phyloP scores from a whole-genome alignment of 2,797 vertebrate species.

The Tenualosa ilisha region DNA sequence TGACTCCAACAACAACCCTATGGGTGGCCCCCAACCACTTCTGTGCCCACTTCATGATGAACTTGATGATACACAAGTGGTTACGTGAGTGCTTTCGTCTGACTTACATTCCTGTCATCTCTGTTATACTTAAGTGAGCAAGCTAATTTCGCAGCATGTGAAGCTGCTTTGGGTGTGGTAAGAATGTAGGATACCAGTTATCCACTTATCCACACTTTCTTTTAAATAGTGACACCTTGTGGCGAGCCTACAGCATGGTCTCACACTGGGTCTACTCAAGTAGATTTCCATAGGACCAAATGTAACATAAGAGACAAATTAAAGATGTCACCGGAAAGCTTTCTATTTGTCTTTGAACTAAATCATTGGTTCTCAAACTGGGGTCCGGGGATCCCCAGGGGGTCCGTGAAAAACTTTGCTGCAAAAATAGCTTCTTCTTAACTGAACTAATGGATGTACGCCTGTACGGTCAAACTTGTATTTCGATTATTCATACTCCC shows the following conservation, averaged over 20 bases:
- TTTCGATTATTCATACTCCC: too few species aligned
- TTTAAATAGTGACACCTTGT: conserved; percentile 6
- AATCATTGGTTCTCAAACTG: too few species aligned
- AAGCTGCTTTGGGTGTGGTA: not conserved
- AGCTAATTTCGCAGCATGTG: not conserved
- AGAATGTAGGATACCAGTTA: not conserved
- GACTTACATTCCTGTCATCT: not conserved
- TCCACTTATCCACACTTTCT: not conserved
- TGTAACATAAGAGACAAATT: too few species aligned
- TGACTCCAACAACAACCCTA: not conserved
- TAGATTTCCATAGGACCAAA: too few species aligned
- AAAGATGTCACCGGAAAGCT: too few species aligned
- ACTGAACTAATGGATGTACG: too few species aligned
- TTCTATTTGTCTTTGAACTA: too few species aligned
- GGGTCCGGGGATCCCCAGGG: too few species aligned
- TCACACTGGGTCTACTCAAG: too few species aligned
- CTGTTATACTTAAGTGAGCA: not conserved
- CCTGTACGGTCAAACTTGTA: too few species aligned
- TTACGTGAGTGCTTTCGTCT: not conserved
- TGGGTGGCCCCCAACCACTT: not conserved
- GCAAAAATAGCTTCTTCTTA: too few species aligned
- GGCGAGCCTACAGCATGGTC: not conserved
- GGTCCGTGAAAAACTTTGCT: too few species aligned
- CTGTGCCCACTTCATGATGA: not conserved
- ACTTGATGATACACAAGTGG: not conserved